phyloP scores from a whole-genome alignment of 2,113 vertebrate genomes.

The Pterophyllum scalare region DNA sequence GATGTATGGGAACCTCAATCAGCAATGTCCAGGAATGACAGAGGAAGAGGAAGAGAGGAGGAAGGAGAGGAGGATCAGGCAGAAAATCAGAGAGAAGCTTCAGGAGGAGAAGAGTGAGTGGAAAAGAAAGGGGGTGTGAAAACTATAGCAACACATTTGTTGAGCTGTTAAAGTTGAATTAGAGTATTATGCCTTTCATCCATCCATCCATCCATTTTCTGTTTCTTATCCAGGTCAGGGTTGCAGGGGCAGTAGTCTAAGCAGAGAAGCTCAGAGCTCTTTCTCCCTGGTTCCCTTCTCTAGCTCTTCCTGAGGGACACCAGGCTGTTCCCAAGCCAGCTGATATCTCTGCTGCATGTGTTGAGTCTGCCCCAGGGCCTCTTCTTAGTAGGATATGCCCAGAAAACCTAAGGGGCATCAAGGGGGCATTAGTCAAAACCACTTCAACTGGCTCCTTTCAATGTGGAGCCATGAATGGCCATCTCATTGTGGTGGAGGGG shows the following conservation, averaged over 20 bases:
- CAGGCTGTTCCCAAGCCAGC: no score
- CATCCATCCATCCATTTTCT: background rate
- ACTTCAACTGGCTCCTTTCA: background rate
- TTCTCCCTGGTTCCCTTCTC: background rate
- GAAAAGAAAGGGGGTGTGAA: background rate
- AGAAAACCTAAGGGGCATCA: background rate
- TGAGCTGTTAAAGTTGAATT: background rate
- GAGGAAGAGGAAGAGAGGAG: slow-evolving; percentile 79
- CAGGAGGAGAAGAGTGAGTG: slow-evolving; percentile 82
- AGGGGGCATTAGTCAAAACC: background rate
- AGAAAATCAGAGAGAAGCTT: slow-evolving; percentile 76
- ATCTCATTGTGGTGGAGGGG: background rate
- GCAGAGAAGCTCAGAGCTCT: background rate
- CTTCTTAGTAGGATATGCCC: no score
- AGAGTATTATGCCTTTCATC: background rate
- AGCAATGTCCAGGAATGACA: slow-evolving; percentile 50
- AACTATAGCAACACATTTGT: background rate
- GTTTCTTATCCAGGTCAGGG: background rate
- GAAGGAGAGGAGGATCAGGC: slow-evolving; percentile 77
- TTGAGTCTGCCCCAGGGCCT: no score
- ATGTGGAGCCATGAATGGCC: background rate
- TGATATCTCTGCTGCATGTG: no score
- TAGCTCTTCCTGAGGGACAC: no score
- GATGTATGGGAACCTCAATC: slow-evolving; percentile 78
- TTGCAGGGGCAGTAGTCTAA: background rate